Base-by-base conservation (phyloP, 2,113 vertebrate genomes). In the Pseudopipra pipra region DNA sequence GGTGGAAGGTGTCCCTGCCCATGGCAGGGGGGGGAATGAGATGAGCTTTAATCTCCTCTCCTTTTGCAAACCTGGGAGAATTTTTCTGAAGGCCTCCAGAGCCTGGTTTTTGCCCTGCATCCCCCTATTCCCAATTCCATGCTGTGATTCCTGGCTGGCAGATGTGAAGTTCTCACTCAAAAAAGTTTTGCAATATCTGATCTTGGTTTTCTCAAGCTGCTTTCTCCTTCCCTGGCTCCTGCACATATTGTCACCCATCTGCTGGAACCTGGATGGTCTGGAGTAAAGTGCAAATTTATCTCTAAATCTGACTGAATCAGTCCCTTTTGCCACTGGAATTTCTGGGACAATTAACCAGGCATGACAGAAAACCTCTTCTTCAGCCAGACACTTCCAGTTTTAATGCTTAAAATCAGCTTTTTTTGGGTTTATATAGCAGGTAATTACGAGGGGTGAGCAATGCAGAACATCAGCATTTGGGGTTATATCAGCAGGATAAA, bases 281-380 rank as follows among this genome's bases (percentile, higher is more conserved):
- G 75, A 52, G 49, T 44, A 52, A 41, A 90, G 82, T 23, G 49
- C 43, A 35, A 70, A 39, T 66, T 73, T 46, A 49, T 44, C 72
- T 47, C 85, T 25, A 52, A 71, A 61, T 56, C 78, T 79, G 67
- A 86, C 14, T 43, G 59, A 47, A 39, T 74, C 67, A 58, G 59
- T 39, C 79, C 79, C 63, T 90, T 54, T 55, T 86, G 82, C 68
- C 47, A 12, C 43, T 15, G 41, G 35, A 62, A 74, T 93, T 90
- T 94, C 88, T 71, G 65, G 76, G 59, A 51, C 56, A 89, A 79
- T 84, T 75, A 79, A 93, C 27, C 59, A 89, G 56, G 56, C 65
- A 74, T 5, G 67, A 83, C 28, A 77, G 33, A 81, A 20, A 86
- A 44, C 56, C 47, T 74, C 52, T 25, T 39, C 83, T 43, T 16